phyloP scores from a whole-genome alignment of 2,888 invertebrate genomes.

The Heliconius cydno region DNA sequence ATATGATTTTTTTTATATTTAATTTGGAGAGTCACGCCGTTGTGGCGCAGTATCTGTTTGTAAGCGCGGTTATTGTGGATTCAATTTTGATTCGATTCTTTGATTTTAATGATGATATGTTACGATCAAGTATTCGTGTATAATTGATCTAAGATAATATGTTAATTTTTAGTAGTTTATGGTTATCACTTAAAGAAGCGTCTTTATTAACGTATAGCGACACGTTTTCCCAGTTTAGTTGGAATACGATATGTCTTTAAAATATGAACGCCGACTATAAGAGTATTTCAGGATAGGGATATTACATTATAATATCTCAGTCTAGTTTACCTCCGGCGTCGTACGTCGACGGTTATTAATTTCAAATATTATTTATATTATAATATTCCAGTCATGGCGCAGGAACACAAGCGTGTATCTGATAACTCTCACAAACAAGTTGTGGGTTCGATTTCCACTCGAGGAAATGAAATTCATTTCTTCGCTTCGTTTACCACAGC shows the following conservation, averaged over 20 bases:
- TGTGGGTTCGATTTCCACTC: too few relatives aligned
- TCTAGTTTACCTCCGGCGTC: constrained; percentile 20
- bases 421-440: too few relatives aligned
- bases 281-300: not conserved
- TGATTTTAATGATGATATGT: too few relatives aligned
- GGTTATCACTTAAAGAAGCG: too few relatives aligned
- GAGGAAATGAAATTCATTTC: too few relatives aligned
- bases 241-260: not conserved
- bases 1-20: constrained; percentile 3
- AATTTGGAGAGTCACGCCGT: not conserved
- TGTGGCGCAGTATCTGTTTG: not conserved
- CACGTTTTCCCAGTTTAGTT: not conserved
- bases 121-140: too few relatives aligned
- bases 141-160: too few relatives aligned
- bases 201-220: too few relatives aligned
- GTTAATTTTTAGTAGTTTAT: too few relatives aligned
- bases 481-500: too few relatives aligned
- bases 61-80: not conserved
- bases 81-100: not conserved
- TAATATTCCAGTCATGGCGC: not conserved
- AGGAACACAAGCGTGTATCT: too few relatives aligned
- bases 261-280: not conserved
- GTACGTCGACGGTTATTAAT: constrained; percentile 6
- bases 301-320: constrained; percentile 3
- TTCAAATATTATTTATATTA: constrained; percentile 2